phyloP scores from a whole-genome alignment of 2,888 invertebrate species.

The Sarcophaga variegata region DNA sequence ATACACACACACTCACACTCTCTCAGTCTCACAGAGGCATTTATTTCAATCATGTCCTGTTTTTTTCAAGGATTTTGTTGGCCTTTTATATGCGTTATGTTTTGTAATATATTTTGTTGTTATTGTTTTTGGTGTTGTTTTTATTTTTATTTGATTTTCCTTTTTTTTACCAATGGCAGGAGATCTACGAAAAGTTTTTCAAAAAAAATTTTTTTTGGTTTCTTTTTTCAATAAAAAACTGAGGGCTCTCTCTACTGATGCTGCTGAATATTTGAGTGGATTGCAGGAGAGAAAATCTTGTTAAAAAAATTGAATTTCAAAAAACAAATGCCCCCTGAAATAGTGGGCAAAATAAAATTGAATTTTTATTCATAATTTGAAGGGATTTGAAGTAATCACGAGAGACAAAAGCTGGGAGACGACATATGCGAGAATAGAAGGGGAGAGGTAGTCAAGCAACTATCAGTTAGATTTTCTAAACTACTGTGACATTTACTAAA shows the following conservation, averaged over 20 bases:
- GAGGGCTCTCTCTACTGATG: slow-evolving; percentile 8
- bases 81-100: slow-evolving; percentile 58
- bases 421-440: too few relatives aligned
- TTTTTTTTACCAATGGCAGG: slow-evolving; percentile 14
- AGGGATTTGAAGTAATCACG: not conserved
- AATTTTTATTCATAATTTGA: not conserved
- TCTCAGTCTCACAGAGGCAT: slow-evolving; percentile 16
- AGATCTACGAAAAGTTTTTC: not conserved
- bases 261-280: not conserved
- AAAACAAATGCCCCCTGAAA: not conserved
- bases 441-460: too few relatives aligned
- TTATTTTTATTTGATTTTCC: slow-evolving; percentile 53
- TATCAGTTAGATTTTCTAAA: too few relatives aligned
- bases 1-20: not conserved
- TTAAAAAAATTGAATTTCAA: slow-evolving; percentile 29
- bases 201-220: not conserved
- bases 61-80: slow-evolving; percentile 34
- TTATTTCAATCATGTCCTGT: slow-evolving; percentile 65
- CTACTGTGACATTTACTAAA: too few relatives aligned
- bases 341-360: not conserved
- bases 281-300: not conserved
- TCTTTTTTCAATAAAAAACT: not conserved
- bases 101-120: slow-evolving; percentile 39
- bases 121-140: slow-evolving; percentile 2
- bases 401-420: not conserved